Evolutionary conservation across 2,797 vertebrate species (phyloP).

Genomic region (Lophius americanus): DNA sequence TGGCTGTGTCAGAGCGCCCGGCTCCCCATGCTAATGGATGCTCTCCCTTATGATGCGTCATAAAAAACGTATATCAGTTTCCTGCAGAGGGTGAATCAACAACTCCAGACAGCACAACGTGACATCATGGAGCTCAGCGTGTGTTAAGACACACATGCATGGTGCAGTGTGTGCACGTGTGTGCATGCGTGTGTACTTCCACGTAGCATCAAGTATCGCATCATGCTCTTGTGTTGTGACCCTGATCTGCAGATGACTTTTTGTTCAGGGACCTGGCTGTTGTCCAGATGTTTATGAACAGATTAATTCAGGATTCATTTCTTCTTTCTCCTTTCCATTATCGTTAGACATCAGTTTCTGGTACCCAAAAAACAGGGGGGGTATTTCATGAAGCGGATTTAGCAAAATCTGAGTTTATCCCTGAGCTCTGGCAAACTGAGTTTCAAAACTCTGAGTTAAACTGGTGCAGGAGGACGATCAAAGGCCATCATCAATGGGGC

Average conservation of each 20-base stretch:
- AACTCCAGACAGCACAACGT: conserved; percentile 48
- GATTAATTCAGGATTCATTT: neutral
- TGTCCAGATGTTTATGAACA: neutral
- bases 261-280: conserved; percentile 26
- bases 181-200: conserved; percentile 24
- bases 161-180: conserved; percentile 1
- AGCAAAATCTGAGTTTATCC: too few species aligned
- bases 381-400: too few species aligned
- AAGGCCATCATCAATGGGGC: too few species aligned
- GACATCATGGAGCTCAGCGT: conserved; percentile 18
- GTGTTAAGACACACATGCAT: neutral
- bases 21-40: conserved; percentile 51
- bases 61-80: conserved; percentile 45
- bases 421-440: too few species aligned
- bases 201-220: conserved; percentile 15
- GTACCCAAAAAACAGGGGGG: too few species aligned
- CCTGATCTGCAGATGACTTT: conserved; percentile 29
- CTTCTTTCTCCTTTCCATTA: neutral
- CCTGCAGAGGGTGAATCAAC: conserved; percentile 57
- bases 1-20: conserved; percentile 21
- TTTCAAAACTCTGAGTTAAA: too few species aligned
- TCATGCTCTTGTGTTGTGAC: conserved; percentile 38
- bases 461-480: too few species aligned
- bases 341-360: too few species aligned
- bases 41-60: conserved; percentile 23